Percentiles rank a stretch among this genome's conserved stretches.
Evolutionary conservation across 1,140 invertebrate genomes (phyloP).

Genomic region (Trachymyrmex cornetzi): DNA sequence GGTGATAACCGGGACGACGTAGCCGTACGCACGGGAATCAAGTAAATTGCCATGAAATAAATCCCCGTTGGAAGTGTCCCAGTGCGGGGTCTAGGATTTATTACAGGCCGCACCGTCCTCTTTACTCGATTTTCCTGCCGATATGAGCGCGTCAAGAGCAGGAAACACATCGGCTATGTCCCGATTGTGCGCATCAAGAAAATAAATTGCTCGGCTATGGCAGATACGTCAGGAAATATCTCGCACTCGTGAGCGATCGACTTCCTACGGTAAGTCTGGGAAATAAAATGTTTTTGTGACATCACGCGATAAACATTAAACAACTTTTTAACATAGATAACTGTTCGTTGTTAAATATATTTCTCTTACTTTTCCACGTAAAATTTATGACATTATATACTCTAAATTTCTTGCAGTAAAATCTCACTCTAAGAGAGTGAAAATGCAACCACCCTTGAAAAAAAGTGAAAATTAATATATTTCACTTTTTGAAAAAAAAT

Average conservation of each 20-base stretch:
- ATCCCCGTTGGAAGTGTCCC: constrained; percentile 46
- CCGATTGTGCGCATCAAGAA: constrained; percentile 51
- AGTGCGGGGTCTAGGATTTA: constrained; percentile 45
- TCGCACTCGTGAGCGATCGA: not conserved
- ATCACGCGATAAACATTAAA: not conserved
- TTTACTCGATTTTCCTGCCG: constrained; percentile 56
- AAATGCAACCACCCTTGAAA: too few relatives aligned
- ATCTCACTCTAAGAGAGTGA: too few relatives aligned
- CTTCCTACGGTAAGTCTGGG: not conserved
- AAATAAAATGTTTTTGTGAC: not conserved
- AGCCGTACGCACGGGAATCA: constrained; percentile 52
- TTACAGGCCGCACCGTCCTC: not conserved
- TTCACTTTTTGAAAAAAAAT: too few relatives aligned
- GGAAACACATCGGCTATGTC: not conserved
- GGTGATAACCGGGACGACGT: not conserved
- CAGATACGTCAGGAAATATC: constrained; percentile 31
- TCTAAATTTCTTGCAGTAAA: too few relatives aligned
- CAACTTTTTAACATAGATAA: not conserved
- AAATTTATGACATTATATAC: not conserved
- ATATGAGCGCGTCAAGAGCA: constrained; percentile 51
- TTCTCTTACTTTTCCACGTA: not conserved
- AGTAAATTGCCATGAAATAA: constrained; percentile 69
- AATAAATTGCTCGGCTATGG: constrained; percentile 45
- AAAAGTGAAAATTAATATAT: too few relatives aligned
- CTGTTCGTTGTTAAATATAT: not conserved